These are phyloP conservation scores for Microctenopoma steveboyesi DNA, from an alignment of 2,797 vertebrate genomes.

Conservation along the genomic window DNA sequence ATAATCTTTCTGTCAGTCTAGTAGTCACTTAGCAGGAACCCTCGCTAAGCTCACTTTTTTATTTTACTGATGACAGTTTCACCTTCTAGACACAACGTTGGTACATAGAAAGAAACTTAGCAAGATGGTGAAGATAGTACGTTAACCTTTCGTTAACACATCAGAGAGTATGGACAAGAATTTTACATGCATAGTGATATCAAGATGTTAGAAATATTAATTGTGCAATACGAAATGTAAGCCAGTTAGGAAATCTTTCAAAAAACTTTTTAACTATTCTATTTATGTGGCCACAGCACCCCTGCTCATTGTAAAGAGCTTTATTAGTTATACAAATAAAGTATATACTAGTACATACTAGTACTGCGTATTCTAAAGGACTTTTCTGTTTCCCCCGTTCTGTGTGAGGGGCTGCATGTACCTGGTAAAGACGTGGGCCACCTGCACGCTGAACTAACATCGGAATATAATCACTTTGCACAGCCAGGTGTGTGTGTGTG, in stretches of 20 bases:
- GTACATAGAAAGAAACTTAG: no score
- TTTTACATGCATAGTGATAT: no score
- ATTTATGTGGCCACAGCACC: not conserved
- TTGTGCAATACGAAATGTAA: not conserved
- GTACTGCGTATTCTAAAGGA: slow-evolving; percentile 12
- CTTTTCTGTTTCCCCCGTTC: not conserved
- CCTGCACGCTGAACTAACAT: slow-evolving; percentile 5
- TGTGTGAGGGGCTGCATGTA: not conserved
- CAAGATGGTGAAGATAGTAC: no score
- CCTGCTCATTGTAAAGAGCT: not conserved
- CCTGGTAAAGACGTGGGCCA: not conserved
- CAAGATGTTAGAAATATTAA: not conserved
- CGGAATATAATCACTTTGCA: not conserved
- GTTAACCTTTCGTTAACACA: not conserved
- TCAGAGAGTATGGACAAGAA: not conserved
- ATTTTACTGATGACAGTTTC: not conserved
- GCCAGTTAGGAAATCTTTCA: not conserved
- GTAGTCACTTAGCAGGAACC: no score
- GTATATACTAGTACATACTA: no score
- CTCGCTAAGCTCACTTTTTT: no score
- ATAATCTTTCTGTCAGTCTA: no score
- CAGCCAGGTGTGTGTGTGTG: no score
- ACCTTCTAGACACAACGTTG: not conserved
- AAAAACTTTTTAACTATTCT: not conserved
- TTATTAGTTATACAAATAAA: no score